A percentile compares a stretch with the other conserved stretches of the same genome.
Evolutionary conservation across 2,797 vertebrate genomes (phyloP).

Genomic region (Borostomias antarcticus): DNA sequence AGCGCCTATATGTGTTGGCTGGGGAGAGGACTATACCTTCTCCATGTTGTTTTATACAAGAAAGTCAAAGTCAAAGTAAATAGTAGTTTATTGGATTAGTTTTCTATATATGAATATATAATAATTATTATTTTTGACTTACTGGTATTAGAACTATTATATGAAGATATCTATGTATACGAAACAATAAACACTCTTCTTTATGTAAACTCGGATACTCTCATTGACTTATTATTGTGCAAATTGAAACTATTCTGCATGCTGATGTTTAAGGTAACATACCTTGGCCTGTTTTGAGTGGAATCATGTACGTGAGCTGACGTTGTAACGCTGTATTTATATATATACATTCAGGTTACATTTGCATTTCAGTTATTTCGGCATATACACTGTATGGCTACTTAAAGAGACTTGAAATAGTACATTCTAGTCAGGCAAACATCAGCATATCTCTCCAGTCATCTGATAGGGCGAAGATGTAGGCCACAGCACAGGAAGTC

Average conservation of each 20-base stretch:
- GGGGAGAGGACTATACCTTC: constrained; percentile 65
- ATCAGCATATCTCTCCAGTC: neutral
- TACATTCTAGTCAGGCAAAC: too few relatives aligned
- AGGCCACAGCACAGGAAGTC: neutral
- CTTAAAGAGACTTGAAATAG: too few relatives aligned
- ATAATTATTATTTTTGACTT: constrained; percentile 84
- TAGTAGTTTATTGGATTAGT: constrained; percentile 82
- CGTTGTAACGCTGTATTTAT: too few relatives aligned
- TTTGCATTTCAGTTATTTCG: too few relatives aligned
- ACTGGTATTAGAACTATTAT: constrained; percentile 79
- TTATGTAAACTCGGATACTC: constrained; percentile 69
- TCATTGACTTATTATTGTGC: constrained; percentile 39
- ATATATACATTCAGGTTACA: too few relatives aligned
- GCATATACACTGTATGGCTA: too few relatives aligned
- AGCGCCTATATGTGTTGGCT: constrained; percentile 74
- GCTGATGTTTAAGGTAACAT: too few relatives aligned
- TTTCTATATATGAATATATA: constrained; percentile 75
- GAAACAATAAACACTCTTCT: constrained; percentile 79
- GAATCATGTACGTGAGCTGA: too few relatives aligned
- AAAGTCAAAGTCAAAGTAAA: constrained; percentile 73
- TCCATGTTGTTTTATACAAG: constrained; percentile 78
- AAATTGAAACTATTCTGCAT: too few relatives aligned
- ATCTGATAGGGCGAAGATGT: neutral
- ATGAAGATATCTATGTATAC: constrained; percentile 77
- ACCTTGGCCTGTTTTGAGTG: too few relatives aligned